Evolutionary conservation across 2,113 vertebrate genomes (phyloP).

Genomic region (Cololabis saira): DNA sequence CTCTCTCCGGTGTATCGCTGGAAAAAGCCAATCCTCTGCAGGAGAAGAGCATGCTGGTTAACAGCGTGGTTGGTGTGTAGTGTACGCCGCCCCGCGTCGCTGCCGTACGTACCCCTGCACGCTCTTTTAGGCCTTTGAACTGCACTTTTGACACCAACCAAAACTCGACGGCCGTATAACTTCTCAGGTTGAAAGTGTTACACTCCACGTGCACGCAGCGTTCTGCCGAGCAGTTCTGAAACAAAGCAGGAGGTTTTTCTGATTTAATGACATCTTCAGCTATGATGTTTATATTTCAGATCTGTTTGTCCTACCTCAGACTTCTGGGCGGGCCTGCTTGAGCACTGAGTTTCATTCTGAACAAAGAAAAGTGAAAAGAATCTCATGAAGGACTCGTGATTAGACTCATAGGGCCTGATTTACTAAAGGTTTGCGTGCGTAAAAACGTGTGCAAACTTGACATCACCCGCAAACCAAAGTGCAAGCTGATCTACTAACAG

Average conservation of each 20-base stretch:
- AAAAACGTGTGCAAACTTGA: too few species aligned
- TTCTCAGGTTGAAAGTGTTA: constrained; percentile 50
- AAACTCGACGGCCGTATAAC: constrained; percentile 29
- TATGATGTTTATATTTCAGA: neutral
- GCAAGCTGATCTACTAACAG: too few species aligned
- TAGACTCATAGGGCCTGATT: neutral
- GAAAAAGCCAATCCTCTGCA: constrained; percentile 56
- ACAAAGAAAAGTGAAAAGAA: constrained; percentile 17
- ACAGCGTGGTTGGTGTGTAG: neutral
- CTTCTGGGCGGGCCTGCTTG: neutral
- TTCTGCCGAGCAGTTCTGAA: constrained; percentile 49
- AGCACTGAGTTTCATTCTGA: constrained; percentile 65
- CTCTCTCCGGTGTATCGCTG: constrained; percentile 46
- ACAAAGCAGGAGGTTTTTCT: constrained; percentile 3
- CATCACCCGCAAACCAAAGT: too few species aligned
- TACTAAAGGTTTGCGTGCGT: too few species aligned
- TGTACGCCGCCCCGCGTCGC: neutral
- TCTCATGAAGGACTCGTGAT: neutral
- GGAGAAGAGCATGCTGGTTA: neutral
- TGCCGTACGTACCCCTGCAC: constrained; percentile 24
- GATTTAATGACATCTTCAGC: neutral
- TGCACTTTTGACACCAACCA: constrained; percentile 40
- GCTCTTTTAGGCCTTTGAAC: constrained; percentile 41
- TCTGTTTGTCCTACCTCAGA: constrained; percentile 46
- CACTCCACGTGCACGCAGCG: constrained; percentile 40